These are phyloP conservation scores for Listrodromus nycthemerus DNA, from an alignment of 2,888 invertebrate genomes.

Conservation along the genomic window DNA sequence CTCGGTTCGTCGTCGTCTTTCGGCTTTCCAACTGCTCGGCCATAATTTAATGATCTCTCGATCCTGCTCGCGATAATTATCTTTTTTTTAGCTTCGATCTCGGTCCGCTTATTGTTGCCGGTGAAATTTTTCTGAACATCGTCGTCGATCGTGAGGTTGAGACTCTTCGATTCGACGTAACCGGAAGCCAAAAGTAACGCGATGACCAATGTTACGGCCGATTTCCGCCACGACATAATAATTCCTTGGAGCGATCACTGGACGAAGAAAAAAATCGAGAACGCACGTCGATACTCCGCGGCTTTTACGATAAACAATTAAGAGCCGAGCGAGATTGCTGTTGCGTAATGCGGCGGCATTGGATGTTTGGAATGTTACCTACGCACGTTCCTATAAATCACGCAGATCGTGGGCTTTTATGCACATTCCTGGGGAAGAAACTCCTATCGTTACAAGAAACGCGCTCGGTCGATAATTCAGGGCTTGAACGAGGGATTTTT, in stretches of 20 bases:
- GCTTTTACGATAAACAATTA: slow-evolving; percentile 9
- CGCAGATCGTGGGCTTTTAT: no score
- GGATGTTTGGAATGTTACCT: no score
- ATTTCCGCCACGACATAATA: slow-evolving; percentile 11
- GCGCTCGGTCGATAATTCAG: no score
- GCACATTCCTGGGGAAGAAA: no score
- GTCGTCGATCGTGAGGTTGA: background rate
- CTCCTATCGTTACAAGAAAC: no score
- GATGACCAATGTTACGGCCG: background rate
- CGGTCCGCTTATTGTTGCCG: background rate
- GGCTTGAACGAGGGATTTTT: no score
- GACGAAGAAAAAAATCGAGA: slow-evolving; percentile 2
- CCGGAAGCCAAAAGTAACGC: slow-evolving; percentile 6
- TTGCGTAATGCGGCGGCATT: background rate
- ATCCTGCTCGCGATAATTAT: background rate
- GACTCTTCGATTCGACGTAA: background rate
- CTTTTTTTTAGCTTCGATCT: background rate
- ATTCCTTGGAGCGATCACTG: slow-evolving; percentile 7
- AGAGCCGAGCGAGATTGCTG: background rate
- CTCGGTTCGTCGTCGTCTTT: slow-evolving; percentile 38
- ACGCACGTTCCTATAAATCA: no score
- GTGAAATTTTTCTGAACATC: background rate
- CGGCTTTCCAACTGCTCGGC: no score
- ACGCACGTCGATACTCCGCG: background rate
- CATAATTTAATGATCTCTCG: background rate